Conservation (phyloP, 2,113 vertebrate species). For the Nibea albiflora region DNA sequence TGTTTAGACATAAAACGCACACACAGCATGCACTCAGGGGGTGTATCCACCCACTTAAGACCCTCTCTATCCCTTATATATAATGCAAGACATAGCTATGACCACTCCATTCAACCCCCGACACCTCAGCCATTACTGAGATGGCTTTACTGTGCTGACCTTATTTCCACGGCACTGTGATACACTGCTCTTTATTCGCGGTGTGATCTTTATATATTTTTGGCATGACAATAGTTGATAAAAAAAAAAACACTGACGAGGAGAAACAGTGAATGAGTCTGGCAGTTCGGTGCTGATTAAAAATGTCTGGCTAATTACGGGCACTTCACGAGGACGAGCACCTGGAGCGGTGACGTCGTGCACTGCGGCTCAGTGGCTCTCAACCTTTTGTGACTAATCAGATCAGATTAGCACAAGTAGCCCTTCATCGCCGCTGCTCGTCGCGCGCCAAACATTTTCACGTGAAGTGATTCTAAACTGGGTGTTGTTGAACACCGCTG, state of each 20-base stretch:
- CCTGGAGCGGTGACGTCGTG: background rate
- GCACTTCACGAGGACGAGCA: background rate
- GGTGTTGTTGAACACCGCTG: background rate
- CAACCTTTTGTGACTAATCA: background rate
- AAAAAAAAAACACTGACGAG: background rate
- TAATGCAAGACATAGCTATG: slow-evolving; percentile 64
- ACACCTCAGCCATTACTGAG: slow-evolving; percentile 40
- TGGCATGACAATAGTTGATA: background rate
- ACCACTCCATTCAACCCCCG: slow-evolving; percentile 40
- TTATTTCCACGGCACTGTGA: slow-evolving; percentile 15
- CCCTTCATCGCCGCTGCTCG: background rate
- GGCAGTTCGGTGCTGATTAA: background rate
- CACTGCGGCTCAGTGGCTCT: background rate
- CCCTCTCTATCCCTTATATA: slow-evolving; percentile 62
- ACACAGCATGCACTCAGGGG: slow-evolving; percentile 49
- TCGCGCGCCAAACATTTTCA: background rate
- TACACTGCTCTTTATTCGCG: background rate
- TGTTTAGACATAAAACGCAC: slow-evolving; percentile 43
- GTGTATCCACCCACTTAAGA: slow-evolving; percentile 62
- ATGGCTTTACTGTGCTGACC: slow-evolving; percentile 1
- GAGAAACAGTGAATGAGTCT: background rate
- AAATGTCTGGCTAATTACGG: background rate
- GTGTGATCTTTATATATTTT: background rate
- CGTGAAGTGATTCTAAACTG: background rate
- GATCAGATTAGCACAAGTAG: background rate